Percentiles rank a stretch among this genome's conserved stretches.
Conservation (phyloP, 1,140 invertebrate species). For the Berghia stephanieae region DNA sequence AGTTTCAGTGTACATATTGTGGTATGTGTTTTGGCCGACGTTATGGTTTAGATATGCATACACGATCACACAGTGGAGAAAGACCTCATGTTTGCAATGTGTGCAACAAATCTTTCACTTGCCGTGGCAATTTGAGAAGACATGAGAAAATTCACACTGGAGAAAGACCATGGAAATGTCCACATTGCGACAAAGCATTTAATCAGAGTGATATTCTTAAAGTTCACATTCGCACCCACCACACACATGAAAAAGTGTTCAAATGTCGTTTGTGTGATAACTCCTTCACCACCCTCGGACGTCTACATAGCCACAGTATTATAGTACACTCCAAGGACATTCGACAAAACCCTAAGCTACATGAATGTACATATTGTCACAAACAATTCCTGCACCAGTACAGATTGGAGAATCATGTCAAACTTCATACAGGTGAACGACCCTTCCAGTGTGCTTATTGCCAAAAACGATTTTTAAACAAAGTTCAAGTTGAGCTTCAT, state of each 20-base stretch:
- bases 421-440: slow-evolving; percentile 40
- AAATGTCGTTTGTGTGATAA: too few species aligned
- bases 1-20: slow-evolving; percentile 54
- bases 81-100: slow-evolving; percentile 77
- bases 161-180: slow-evolving; percentile 75
- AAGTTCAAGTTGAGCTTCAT: slow-evolving; percentile 68
- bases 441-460: slow-evolving; percentile 49
- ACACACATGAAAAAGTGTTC: too few species aligned
- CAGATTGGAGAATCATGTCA: neutral
- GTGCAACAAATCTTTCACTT: slow-evolving; percentile 92
- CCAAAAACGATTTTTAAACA: slow-evolving; percentile 38
- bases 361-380: neutral
- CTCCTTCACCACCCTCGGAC: too few species aligned
- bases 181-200: slow-evolving; percentile 12
- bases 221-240: neutral
- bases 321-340: too few species aligned
- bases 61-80: slow-evolving; percentile 25
- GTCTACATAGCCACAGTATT: too few species aligned
- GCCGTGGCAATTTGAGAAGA: slow-evolving; percentile 91
- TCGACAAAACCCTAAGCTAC: neutral
- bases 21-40: slow-evolving; percentile 72
- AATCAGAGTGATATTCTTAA: neutral
- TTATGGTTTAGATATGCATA: slow-evolving; percentile 89
- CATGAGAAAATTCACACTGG: slow-evolving; percentile 95
- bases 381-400: neutral